A percentile compares a stretch with the other conserved stretches of the same genome.
These are phyloP conservation scores for Tamandua tetradactyla DNA, from an alignment of 2,797 vertebrate genomes.

Conservation along the genomic window DNA sequence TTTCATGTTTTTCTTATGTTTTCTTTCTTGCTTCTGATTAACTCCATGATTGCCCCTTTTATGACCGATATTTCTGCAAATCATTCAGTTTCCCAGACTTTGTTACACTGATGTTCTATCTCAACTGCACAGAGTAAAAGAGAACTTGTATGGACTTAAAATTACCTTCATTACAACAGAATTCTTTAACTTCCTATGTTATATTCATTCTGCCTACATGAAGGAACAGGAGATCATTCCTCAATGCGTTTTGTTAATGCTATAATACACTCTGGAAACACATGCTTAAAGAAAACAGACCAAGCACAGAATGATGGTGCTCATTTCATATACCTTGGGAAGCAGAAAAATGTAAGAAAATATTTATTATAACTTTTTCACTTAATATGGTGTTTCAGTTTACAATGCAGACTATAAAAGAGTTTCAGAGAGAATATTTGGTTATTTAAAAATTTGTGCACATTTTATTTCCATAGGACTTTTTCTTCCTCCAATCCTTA, in stretches of 20 bases:
- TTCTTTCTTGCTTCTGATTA: background rate
- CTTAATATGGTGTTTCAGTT: background rate
- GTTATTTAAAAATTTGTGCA: background rate
- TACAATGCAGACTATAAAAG: background rate
- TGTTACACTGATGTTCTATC: background rate
- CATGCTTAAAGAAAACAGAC: background rate
- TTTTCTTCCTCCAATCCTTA: background rate
- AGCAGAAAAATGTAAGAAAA: background rate
- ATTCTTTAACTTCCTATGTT: background rate
- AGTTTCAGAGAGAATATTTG: background rate
- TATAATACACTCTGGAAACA: background rate
- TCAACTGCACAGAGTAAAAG: background rate
- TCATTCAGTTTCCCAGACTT: background rate
- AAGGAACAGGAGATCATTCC: background rate
- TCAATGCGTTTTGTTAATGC: background rate
- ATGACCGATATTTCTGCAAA: background rate
- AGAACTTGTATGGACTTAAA: background rate
- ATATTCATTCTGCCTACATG: background rate
- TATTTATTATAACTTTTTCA: background rate
- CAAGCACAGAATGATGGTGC: background rate
- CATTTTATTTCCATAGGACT: background rate
- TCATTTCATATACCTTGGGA: background rate
- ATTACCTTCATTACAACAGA: background rate
- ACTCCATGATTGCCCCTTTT: background rate
- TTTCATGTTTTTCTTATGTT: background rate